Evolutionary conservation across 2,797 vertebrate species (phyloP).

Genomic region (Mallotus villosus): DNA sequence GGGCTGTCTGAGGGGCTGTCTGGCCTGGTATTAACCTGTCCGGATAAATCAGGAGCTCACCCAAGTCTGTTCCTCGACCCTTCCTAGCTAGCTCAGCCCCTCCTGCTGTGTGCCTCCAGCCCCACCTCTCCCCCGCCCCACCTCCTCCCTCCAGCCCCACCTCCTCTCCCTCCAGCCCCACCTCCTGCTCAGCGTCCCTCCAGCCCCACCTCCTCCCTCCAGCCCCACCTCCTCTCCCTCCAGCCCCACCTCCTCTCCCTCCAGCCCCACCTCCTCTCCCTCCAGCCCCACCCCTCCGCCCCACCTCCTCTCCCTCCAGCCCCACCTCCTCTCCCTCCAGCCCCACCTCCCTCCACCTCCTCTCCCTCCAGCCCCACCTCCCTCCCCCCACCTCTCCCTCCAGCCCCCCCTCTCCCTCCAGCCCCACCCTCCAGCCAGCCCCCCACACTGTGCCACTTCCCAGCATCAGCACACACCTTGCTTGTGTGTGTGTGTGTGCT

Average conservation of each 20-base stretch:
- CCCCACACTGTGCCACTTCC: background rate
- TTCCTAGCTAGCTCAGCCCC: constrained; percentile 29
- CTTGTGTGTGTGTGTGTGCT: constrained; percentile 28
- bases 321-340: background rate
- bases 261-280: background rate
- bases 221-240: background rate
- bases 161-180: constrained; percentile 36
- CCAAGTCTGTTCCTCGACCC: constrained; percentile 43
- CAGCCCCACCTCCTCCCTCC: background rate
- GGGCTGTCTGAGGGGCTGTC: constrained; percentile 72
- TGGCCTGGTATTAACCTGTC: constrained; percentile 80
- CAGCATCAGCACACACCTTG: too few species aligned
- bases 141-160: constrained; percentile 13
- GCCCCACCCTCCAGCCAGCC: background rate
- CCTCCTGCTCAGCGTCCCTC: too few species aligned
- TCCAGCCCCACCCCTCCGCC: too few species aligned
- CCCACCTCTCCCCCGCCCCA: background rate
- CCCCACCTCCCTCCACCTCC: constrained; percentile 33
- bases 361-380: background rate
- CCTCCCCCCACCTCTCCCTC: too few species aligned
- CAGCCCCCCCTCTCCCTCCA: too few species aligned
- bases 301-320: background rate
- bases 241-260: constrained; percentile 14
- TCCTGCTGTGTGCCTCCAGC: background rate
- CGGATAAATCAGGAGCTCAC: constrained; percentile 77